phyloP scores from a whole-genome alignment of 2,113 vertebrate genomes.

The Delphinus delphis region DNA sequence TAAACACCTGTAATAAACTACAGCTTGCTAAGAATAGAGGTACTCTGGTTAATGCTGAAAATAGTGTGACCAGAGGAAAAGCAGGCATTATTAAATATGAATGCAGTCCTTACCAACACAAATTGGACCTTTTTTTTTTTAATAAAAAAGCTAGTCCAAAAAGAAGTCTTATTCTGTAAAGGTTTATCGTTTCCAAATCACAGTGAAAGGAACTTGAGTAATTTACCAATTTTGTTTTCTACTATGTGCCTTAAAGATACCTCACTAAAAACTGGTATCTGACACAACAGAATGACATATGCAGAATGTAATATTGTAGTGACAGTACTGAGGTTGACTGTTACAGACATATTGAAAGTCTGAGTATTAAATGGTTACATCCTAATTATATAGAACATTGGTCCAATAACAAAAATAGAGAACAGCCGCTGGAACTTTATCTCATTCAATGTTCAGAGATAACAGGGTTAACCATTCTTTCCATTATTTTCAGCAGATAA shows the following conservation, averaged over 20 bases:
- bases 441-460: background rate
- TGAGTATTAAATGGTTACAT: no score
- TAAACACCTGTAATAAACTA: background rate
- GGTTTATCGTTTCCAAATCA: slow-evolving; percentile 46
- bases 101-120: slow-evolving; percentile 27
- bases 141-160: slow-evolving; percentile 32
- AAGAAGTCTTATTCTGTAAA: slow-evolving; percentile 21
- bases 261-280: slow-evolving; percentile 39
- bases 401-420: slow-evolving; percentile 54
- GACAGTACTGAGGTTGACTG: no score
- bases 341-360: background rate
- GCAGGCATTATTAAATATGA: slow-evolving; percentile 44
- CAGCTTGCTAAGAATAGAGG: slow-evolving; percentile 41
- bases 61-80: background rate
- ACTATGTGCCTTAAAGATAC: background rate
- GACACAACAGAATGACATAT: slow-evolving; percentile 48
- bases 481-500: no score
- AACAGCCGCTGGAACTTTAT: slow-evolving; percentile 34
- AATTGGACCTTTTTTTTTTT: background rate
- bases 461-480: no score
- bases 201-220: slow-evolving; percentile 41
- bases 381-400: no score
- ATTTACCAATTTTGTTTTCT: slow-evolving; percentile 35
- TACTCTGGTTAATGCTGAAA: slow-evolving; percentile 34
- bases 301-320: background rate